phyloP scores from a whole-genome alignment of 2,797 vertebrate genomes.

The Coracias cyanogaster region DNA sequence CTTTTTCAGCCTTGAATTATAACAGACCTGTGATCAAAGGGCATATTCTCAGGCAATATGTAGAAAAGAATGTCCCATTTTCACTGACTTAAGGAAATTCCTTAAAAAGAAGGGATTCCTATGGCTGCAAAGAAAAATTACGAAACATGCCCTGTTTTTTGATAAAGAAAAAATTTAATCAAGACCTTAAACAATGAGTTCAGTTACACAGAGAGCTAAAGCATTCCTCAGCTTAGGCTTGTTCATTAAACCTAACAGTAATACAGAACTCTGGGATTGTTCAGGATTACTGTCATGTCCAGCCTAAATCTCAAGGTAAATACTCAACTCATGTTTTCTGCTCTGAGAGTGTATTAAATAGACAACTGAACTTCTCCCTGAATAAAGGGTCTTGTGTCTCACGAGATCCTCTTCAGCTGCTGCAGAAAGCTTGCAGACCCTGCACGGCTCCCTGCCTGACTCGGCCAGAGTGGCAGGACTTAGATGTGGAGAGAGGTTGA shows the following conservation, averaged over 20 bases:
- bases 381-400: background rate
- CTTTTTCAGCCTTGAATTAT: background rate
- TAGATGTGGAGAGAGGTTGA: background rate
- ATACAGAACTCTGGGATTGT: background rate
- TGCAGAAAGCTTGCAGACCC: background rate
- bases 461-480: background rate
- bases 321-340: background rate
- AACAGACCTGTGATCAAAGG: background rate
- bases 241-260: background rate
- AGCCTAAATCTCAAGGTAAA: constrained; percentile 31
- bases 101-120: background rate
- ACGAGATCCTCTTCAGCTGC: background rate
- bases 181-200: background rate
- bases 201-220: background rate
- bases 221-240: background rate
- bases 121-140: background rate
- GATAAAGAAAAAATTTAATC: background rate
- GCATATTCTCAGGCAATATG: background rate
- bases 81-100: background rate
- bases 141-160: background rate
- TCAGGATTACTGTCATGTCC: background rate
- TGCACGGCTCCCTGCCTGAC: background rate
- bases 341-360: background rate
- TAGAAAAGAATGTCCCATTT: background rate
- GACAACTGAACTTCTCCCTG: background rate